Base-by-base conservation (phyloP, 2,888 invertebrate species). In the Drosophila mimetica region DNA sequence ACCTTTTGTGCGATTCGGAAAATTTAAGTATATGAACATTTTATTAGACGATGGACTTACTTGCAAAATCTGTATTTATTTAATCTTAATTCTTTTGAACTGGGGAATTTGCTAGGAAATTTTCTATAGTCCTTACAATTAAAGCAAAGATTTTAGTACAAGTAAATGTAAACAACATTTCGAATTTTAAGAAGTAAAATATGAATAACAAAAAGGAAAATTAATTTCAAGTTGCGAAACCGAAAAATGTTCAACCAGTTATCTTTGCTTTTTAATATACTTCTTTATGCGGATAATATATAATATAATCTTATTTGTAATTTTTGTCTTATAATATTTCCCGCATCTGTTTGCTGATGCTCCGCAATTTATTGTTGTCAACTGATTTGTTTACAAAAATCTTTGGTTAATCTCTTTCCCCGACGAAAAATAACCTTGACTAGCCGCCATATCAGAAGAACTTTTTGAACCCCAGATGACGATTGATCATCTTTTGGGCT, bases 401-500 rank as follows among this genome's bases (percentile, higher is more conserved):
- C 30, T 20, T 9, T 13, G 18, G 4, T 28, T 37, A n/a, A 42
- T 30, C 41, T 42, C 14, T 53, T 14, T 9, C 2, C 9, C 14
- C 28, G 5, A 28, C n/a, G n/a, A 11, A 32, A 9, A 5, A 11
- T 2, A 32, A 20, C 59, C 42, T 59, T 42, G 42, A 42, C 42
- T 16, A n/a, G 16, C n/a, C 25, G 57, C 30, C 39, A 58, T 58
- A 53, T 41, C 32, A 53, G 9, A 58, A 14, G 16, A 53, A 41
- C 41, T 58, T 25, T 25, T 2, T 16, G 9, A 18, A 22, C 1
- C 30, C 22, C n/a, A 57, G 42, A 18, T 34, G 25, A 7, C 59
- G 2, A 44, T 36, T 44, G 46, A 61, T 59, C 60, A 60, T 36
- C 37, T 22, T 11, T 37, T n/a, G 6, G 30, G 11, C 37, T 37